Conservation (phyloP, 1,140 invertebrate species). For the Pseudomyrmex sp. region DNA sequence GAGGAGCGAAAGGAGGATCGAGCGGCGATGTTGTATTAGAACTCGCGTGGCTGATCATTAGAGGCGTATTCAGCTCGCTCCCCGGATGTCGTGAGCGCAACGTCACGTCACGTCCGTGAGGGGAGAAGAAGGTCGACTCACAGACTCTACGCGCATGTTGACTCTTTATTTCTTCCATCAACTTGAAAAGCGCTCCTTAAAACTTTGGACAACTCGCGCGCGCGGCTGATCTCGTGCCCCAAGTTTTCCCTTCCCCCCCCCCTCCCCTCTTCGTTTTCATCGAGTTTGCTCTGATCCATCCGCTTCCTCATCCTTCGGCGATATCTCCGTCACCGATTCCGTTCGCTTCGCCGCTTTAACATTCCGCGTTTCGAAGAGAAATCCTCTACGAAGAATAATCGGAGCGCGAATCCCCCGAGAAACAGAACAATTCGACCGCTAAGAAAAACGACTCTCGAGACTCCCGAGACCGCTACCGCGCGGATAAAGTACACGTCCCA, state of each 20-base stretch:
- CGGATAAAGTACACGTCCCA: background rate
- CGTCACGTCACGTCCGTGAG: background rate
- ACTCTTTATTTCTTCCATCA: slow-evolving; percentile 38
- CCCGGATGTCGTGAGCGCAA: background rate
- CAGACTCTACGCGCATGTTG: background rate
- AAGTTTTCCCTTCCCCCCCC: slow-evolving; percentile 13
- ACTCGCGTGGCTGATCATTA: slow-evolving; percentile 62
- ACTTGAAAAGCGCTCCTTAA: slow-evolving; percentile 28
- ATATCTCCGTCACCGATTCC: slow-evolving; percentile 7
- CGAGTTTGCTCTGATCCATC: slow-evolving; percentile 11
- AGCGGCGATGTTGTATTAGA: background rate
- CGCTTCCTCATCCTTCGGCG: background rate
- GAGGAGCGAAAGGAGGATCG: background rate
- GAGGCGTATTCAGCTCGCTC: slow-evolving; percentile 55
- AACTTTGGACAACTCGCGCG: slow-evolving; percentile 16
- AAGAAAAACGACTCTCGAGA: slow-evolving; percentile 20
- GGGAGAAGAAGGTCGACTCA: background rate
- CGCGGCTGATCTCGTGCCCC: background rate
- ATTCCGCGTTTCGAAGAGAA: slow-evolving; percentile 18
- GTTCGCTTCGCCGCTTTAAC: slow-evolving; percentile 2
- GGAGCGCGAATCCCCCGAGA: slow-evolving; percentile 11
- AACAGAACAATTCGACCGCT: background rate
- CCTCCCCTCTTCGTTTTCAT: slow-evolving; percentile 33
- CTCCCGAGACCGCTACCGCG: background rate
- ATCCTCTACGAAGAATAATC: background rate